These are phyloP conservation scores for Gymnorhina tibicen DNA, from an alignment of 2,113 vertebrate species.

Conservation along the genomic window DNA sequence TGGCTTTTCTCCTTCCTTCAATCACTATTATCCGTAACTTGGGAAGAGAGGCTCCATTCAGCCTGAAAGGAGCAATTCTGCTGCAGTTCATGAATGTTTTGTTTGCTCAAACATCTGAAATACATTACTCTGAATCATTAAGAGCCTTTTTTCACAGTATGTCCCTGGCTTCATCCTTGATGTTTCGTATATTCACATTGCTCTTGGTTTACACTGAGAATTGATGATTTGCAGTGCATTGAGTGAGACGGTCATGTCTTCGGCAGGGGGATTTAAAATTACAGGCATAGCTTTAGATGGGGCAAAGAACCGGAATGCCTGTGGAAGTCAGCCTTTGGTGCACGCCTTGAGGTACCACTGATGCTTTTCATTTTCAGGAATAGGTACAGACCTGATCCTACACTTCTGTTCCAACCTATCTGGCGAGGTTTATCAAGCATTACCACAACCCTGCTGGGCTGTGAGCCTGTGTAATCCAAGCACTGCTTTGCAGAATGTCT, in stretches of 20 bases:
- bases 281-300: not conserved
- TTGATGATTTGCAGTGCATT: not conserved
- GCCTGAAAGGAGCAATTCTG: not conserved
- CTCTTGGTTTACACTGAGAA: not conserved
- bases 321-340: not conserved
- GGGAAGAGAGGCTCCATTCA: not conserved
- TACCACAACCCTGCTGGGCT: not conserved
- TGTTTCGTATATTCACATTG: not conserved
- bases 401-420: not conserved
- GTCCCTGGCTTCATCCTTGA: conserved; percentile 41
- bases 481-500: not conserved
- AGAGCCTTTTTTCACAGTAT: not conserved
- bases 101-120: conserved; percentile 38
- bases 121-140: conserved; percentile 8
- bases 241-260: not conserved
- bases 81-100: not conserved
- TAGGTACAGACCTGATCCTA: not conserved
- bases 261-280: not conserved
- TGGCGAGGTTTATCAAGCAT: not conserved
- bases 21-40: not conserved
- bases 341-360: not conserved
- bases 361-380: not conserved
- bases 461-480: not conserved
- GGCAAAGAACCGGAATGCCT: not conserved
- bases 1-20: conserved; percentile 9